phyloP scores from a whole-genome alignment of 2,888 invertebrate genomes.

The Abrostola tripartita region DNA sequence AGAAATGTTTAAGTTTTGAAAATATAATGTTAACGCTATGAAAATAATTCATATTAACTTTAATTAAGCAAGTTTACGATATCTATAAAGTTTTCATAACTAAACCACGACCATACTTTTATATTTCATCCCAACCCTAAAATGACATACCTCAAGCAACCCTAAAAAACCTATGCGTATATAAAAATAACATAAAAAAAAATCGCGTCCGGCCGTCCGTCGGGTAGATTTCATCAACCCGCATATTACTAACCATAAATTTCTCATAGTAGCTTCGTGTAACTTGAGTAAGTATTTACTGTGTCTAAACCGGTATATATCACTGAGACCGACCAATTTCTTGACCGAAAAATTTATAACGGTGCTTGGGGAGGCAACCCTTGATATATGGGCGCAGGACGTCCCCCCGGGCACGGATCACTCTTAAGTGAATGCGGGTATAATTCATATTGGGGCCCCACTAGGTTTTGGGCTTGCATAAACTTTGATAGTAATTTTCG shows the following conservation, averaged over 20 bases:
- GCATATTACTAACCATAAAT: conserved; percentile 82
- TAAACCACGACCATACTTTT: neutral
- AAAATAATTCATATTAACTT: neutral
- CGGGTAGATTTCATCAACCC: conserved; percentile 74
- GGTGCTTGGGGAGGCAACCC: conserved; percentile 59
- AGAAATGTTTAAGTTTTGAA: too few relatives aligned
- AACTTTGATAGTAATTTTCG: neutral
- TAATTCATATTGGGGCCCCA: conserved; percentile 50
- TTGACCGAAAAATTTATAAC: conserved; percentile 87
- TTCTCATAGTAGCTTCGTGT: conserved; percentile 65
- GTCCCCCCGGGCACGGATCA: conserved; percentile 55
- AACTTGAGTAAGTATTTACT: conserved; percentile 77
- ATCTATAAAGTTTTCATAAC: neutral
- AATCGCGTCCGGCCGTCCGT: conserved; percentile 53
- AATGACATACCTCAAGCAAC: conserved; percentile 14
- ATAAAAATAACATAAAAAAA: conserved; percentile 67
- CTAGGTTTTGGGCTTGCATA: conserved; percentile 12
- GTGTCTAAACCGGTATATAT: conserved; percentile 75
- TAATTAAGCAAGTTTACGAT: conserved; percentile 1
- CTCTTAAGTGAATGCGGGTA: conserved; percentile 53
- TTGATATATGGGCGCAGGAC: conserved; percentile 73
- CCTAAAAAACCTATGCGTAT: conserved; percentile 27
- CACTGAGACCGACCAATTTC: conserved; percentile 81
- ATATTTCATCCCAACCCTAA: conserved; percentile 12
- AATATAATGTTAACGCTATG: too few relatives aligned